Conservation (phyloP, 2,888 invertebrate genomes). For the Metalampra italica region DNA sequence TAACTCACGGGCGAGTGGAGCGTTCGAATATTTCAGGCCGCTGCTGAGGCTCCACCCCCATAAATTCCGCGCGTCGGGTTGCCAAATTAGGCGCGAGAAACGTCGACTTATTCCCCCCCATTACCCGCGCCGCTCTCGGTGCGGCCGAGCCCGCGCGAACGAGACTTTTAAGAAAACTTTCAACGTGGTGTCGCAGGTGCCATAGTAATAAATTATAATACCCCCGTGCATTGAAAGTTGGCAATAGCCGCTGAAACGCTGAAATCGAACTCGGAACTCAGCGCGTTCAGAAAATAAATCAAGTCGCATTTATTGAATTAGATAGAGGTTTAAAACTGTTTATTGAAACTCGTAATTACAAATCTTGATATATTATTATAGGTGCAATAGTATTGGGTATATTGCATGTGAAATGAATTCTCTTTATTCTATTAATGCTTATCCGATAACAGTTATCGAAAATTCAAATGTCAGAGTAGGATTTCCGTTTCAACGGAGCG, state of each 20-base stretch:
- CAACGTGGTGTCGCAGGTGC: conserved; percentile 62
- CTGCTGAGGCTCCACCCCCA: conserved; percentile 63
- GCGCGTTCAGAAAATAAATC: not conserved
- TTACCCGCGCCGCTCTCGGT: conserved; percentile 38
- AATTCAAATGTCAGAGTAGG: not conserved
- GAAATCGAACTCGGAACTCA: not conserved
- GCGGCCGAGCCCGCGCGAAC: conserved; percentile 21
- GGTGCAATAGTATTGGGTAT: no score
- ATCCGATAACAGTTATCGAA: no score
- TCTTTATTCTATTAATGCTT: no score
- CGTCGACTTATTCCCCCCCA: conserved; percentile 68
- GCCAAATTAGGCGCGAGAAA: conserved; percentile 77
- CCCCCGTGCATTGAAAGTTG: conserved; percentile 36
- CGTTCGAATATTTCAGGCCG: conserved; percentile 76
- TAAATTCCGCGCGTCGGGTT: conserved; percentile 78
- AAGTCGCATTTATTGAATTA: not conserved
- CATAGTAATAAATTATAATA: conserved; percentile 46
- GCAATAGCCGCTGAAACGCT: conserved; percentile 30
- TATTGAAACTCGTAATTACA: no score
- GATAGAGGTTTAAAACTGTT: not conserved
- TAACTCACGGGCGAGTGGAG: conserved; percentile 76
- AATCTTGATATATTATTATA: no score
- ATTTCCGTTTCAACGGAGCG: not conserved
- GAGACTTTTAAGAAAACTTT: conserved; percentile 58
- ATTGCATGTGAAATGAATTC: no score